Evolutionary conservation across 2,113 vertebrate species (phyloP), one percentile per base, ranked within the genome.

Genomic region (Ranitomeya imitator): DNA sequence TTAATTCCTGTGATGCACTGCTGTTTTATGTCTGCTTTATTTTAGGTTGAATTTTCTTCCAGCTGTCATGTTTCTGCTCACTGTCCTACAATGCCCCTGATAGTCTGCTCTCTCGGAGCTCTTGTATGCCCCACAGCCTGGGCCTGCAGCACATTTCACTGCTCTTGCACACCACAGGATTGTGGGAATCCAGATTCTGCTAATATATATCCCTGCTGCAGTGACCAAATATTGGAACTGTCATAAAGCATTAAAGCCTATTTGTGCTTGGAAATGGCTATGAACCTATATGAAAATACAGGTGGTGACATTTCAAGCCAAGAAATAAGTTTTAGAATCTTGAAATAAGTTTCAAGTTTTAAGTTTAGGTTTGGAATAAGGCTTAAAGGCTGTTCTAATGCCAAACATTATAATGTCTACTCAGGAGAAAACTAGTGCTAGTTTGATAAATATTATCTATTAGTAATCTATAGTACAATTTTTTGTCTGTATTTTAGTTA

Each of bases 1-100:
- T 86, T 77, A 86, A 61, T 31, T 86, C 19, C 37, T 51, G 55
- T 79, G 60, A 65, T 55, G 60, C 7, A 55, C 60, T 86, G 59
- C 74, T 54, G 59, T 79, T 86, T 63, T 65, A 79, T 61, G 59
- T 79, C 85, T 86, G 85, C 59, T 65, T 79, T 86, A 67, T 65
- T 78, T 79, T 86, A 86, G 54, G 37, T 18, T 65, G 21, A 37
- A 45, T 54, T 86, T 86, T 51, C 21, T 51, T 54, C 21, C 37
- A 52, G 73, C 74, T 86, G 74, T 86, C 74, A 79, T 55, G n/a
- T 18, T 78, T 31, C 60, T 86, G 37, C 51, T 59, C 55, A 67
- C 55, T 86, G 59, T 67, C 74, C 76, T 79, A 23, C 19, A 78
- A 65, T 59, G 54, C n/a, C 65, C 65, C 67, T 59, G n/a, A 59